These are phyloP conservation scores for Lissocephala sabroskyi DNA, from an alignment of 2,888 invertebrate species.

Conservation along the genomic window DNA sequence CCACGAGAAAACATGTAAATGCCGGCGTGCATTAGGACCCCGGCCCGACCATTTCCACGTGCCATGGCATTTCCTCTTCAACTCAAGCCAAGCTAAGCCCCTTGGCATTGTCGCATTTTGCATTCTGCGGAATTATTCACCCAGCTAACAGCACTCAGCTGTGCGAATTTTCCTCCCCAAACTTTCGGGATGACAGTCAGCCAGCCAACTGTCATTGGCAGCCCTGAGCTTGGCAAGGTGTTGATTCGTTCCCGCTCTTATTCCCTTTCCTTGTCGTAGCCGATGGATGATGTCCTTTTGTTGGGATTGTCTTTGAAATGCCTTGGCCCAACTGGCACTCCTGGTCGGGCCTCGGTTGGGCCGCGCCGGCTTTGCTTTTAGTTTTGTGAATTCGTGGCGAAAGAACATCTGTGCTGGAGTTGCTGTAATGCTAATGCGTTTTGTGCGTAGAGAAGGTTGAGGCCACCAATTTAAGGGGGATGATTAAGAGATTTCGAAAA, in stretches of 20 bases:
- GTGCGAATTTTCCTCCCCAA: slow-evolving; percentile 46
- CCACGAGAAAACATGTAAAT: slow-evolving; percentile 52
- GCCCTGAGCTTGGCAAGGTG: slow-evolving; percentile 40
- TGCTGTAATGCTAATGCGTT: slow-evolving; percentile 57
- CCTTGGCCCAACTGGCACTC: too few species aligned
- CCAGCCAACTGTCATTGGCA: slow-evolving; percentile 51
- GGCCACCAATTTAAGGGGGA: too few species aligned
- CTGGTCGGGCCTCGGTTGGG: too few species aligned
- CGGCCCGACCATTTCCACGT: not conserved
- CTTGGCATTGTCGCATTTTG: slow-evolving; percentile 13
- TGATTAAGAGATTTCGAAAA: too few species aligned
- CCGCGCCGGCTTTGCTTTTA: slow-evolving; percentile 49
- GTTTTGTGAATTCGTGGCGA: slow-evolving; percentile 71
- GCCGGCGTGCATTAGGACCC: slow-evolving; percentile 51
- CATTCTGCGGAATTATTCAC: slow-evolving; percentile 46
- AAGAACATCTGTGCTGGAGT: slow-evolving; percentile 71
- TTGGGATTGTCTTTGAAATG: slow-evolving; percentile 33
- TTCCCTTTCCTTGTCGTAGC: slow-evolving; percentile 11
- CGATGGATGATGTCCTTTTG: too few species aligned
- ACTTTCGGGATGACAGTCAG: slow-evolving; percentile 38
- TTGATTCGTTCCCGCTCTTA: slow-evolving; percentile 12
- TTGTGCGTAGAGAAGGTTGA: too few species aligned
- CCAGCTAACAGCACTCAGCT: slow-evolving; percentile 42
- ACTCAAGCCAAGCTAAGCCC: not conserved
- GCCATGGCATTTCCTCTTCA: not conserved